Conservation (phyloP, 2,797 vertebrate genomes). For the Anguilla megastoma region DNA sequence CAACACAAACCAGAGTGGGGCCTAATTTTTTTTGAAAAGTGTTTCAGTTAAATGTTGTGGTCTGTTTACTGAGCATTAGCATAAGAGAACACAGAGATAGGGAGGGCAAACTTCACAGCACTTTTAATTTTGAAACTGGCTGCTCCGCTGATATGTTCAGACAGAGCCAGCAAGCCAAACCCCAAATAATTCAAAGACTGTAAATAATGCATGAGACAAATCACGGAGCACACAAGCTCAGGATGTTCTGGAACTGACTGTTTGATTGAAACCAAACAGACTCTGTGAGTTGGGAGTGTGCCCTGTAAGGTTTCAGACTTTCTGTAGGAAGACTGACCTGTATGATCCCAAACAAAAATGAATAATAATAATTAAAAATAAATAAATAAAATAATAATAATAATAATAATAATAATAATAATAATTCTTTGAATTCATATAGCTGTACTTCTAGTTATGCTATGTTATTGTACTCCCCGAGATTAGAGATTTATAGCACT, state of each 20-base stretch:
- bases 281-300: conserved; percentile 40
- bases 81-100: conserved; percentile 58
- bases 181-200: conserved; percentile 62
- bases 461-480: too few relatives aligned
- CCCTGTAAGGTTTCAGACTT: conserved; percentile 43
- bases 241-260: conserved; percentile 50
- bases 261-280: conserved; percentile 45
- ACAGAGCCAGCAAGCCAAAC: conserved; percentile 57
- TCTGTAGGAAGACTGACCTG: conserved; percentile 16
- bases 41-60: conserved; percentile 56
- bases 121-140: conserved; percentile 59
- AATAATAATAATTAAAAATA: neutral
- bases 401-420: neutral
- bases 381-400: neutral
- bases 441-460: neutral
- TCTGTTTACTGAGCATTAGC: conserved; percentile 60
- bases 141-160: conserved; percentile 57
- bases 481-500: neutral
- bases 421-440: too few relatives aligned
- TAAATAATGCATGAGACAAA: conserved; percentile 64
- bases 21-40: conserved; percentile 35
- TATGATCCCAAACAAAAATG: too few relatives aligned
- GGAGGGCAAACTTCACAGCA: conserved; percentile 56
- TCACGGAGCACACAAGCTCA: conserved; percentile 41
- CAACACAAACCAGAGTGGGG: conserved; percentile 44